phyloP scores from a whole-genome alignment of 2,113 vertebrate species.

The Nycticryphes semicollaris region DNA sequence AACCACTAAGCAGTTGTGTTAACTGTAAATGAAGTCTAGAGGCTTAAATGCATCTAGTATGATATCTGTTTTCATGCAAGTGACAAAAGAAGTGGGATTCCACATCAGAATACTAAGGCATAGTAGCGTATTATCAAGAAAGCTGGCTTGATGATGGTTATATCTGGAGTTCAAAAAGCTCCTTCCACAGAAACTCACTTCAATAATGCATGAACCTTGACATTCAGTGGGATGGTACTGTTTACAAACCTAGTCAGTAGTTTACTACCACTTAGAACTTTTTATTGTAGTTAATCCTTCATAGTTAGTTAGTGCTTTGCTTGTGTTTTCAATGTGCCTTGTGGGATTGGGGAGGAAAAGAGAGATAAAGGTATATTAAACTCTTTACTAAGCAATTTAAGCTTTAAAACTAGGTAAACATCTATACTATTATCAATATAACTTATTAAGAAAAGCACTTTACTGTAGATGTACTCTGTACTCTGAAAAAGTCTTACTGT shows the following conservation, averaged over 20 bases:
- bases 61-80: neutral
- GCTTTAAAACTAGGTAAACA: slow-evolving; percentile 28
- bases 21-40: neutral
- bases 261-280: neutral
- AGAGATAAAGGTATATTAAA: neutral
- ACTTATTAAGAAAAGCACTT: slow-evolving; percentile 49
- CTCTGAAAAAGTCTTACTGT: neutral
- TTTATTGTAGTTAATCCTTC: neutral
- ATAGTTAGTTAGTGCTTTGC: neutral
- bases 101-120: neutral
- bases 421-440: neutral
- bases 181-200: neutral
- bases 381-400: neutral
- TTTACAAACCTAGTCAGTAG: neutral
- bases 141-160: neutral
- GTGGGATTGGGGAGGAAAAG: neutral
- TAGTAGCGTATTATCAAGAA: neutral
- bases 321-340: slow-evolving; percentile 56
- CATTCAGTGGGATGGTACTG: neutral
- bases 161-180: neutral
- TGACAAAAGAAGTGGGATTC: neutral
- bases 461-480: neutral
- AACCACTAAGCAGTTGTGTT: neutral
- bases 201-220: neutral
- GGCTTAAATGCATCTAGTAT: neutral